Base-by-base conservation (phyloP, 1,140 invertebrate genomes). In the Meloidogyne exigua region DNA sequence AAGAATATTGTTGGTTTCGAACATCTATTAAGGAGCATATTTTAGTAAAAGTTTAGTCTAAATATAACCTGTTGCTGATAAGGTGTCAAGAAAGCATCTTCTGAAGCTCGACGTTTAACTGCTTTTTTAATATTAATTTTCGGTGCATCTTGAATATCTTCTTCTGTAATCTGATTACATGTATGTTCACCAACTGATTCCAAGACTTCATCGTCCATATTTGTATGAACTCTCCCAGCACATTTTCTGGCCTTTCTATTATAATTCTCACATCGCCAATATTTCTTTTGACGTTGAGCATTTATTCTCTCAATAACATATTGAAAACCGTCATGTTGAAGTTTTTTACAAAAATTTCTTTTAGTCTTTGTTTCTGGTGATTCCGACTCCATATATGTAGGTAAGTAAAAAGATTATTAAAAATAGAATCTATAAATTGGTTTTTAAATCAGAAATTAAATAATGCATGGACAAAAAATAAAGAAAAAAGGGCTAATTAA, bases 181-280 rank as follows among this genome's bases (percentile, higher is more conserved):
- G 39, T 36, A 25, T 68, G 66, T 42, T 32, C 66, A 23, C 66
- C 66, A 32, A 36, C 15, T 23, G 18, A 5, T 7, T 18, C 1
- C n/a, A 42, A n/a, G 7, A 68, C 7, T 32, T 68, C 39, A 42
- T 68, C 66, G 4, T 68, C 66, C 28, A 68, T 32, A 68, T 68
- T 42, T 68, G 66, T 68, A 68, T 68, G 66, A 4, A 68, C n/a
- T n/a, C 66, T 32, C 21, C 66, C 66, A n/a, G 5, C 10, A 68
- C 66, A 68, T 21, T 42, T 68, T 25, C 7, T 2, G 1, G 5
- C 21, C 9, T 32, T 68, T 68, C 66, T 42, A n/a, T 23, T 23
- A n/a, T 68, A 68, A 42, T 68, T 13, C 10, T 68, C 28, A 21
- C 66, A 68, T 23, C 66, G 66, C 66, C 66, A 68, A 10, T 36